A percentile compares a stretch with the other conserved stretches of the same genome.
phyloP scores from a whole-genome alignment of 2,888 invertebrate species.

The Mantis religiosa region DNA sequence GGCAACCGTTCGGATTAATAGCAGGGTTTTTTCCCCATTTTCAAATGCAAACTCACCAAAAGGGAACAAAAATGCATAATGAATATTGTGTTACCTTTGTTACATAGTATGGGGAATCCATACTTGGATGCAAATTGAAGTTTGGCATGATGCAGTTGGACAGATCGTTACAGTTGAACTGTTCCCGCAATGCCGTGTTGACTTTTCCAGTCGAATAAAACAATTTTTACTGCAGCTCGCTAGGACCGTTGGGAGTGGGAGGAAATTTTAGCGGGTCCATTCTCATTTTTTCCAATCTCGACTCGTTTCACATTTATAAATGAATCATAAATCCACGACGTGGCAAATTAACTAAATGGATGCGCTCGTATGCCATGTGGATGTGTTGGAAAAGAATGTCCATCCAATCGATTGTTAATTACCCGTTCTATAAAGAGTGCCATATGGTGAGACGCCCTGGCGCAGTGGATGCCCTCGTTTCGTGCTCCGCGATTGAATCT shows the following conservation, averaged over 20 bases:
- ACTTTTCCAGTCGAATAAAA: neutral
- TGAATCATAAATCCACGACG: conserved; percentile 6
- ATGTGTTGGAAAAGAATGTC: neutral
- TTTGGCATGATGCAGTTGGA: neutral
- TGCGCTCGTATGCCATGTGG: neutral
- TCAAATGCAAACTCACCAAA: neutral
- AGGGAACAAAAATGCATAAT: neutral
- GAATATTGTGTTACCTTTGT: neutral
- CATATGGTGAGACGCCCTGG: neutral
- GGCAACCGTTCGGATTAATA: neutral
- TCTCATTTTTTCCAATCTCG: neutral
- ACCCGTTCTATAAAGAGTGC: neutral
- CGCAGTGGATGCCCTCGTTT: neutral
- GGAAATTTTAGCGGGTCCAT: neutral
- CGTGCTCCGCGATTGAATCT: neutral
- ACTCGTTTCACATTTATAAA: conserved; percentile 2
- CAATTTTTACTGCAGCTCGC: neutral
- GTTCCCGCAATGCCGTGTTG: neutral
- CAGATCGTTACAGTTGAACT: neutral
- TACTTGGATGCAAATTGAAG: neutral
- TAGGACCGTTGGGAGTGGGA: neutral
- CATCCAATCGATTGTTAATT: conserved; percentile 3
- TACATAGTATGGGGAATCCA: neutral
- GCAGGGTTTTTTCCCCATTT: neutral
- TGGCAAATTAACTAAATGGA: conserved; percentile 9